Percentiles rank a stretch among this genome's conserved stretches.
These are phyloP conservation scores for Arbacia lixula DNA, from an alignment of 53 echinoderm and acorn worm genomes.

Conservation along the genomic window DNA sequence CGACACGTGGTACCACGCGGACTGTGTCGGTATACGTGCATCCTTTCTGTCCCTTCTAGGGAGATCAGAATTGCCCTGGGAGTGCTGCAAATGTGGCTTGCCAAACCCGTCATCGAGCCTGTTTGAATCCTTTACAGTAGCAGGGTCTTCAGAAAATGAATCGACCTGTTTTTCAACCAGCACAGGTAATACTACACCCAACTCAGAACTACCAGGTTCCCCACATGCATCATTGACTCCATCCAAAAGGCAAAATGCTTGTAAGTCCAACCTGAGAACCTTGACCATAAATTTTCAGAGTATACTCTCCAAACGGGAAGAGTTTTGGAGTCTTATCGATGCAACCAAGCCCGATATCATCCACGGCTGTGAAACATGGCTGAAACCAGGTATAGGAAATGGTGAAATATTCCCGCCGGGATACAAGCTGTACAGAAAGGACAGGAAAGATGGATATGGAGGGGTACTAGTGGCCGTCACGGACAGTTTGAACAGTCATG, in stretches of 20 bases:
- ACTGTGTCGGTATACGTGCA: too few species aligned
- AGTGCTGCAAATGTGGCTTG: conserved; percentile 8
- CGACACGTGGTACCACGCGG: too few species aligned
- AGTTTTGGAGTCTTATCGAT: conserved; percentile 10
- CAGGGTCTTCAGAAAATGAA: not conserved
- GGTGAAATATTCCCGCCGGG: conserved; percentile 21
- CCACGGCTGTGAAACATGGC: conserved; percentile 15
- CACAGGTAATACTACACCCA: too few species aligned
- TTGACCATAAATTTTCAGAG: conserved; percentile 19
- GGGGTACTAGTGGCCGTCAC: not conserved
- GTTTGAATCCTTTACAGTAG: not conserved
- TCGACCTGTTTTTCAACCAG: too few species aligned
- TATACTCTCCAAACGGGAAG: not conserved
- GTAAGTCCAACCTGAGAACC: not conserved
- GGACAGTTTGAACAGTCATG: not conserved
- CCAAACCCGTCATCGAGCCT: conserved; percentile 10
- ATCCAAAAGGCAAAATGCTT: not conserved
- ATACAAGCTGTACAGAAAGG: conserved; percentile 24
- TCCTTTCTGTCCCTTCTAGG: not conserved
- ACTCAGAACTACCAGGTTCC: not conserved
- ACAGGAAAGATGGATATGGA: conserved; percentile 4
- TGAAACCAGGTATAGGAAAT: not conserved
- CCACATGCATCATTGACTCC: not conserved
- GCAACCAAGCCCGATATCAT: conserved; percentile 17
- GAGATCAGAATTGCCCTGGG: conserved; percentile 6